Conservation (phyloP, 30 jellyfish, hydroid and myxozoan species). For the Morbakka virulenta region DNA sequence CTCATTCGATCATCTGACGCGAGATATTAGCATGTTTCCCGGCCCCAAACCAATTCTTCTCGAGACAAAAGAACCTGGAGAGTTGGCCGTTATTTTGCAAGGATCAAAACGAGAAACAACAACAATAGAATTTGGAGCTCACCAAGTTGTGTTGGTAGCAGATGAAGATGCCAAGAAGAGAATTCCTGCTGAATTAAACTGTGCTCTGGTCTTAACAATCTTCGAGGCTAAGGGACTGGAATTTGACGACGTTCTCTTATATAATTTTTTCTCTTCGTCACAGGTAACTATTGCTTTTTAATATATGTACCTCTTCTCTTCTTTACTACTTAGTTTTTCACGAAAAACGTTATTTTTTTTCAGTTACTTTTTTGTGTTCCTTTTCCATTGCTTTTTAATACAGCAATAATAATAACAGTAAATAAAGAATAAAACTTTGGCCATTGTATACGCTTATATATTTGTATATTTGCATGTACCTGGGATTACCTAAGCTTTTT, state of each 20-base stretch:
- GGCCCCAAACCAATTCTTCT: slow-evolving; percentile 93
- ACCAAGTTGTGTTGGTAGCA: slow-evolving; percentile 82
- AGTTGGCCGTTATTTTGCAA: slow-evolving; percentile 70
- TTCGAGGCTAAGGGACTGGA: slow-evolving; percentile 93
- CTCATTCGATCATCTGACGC: slow-evolving; percentile 61
- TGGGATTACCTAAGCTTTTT: no score
- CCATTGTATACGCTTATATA: no score
- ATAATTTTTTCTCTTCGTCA: slow-evolving; percentile 84
- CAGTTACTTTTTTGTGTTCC: no score
- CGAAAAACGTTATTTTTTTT: no score
- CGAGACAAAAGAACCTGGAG: slow-evolving; percentile 63
- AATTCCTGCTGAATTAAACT: slow-evolving; percentile 75
- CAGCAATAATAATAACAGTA: no score
- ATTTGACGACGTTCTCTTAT: slow-evolving; percentile 82
- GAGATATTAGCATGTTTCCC: slow-evolving; percentile 75
- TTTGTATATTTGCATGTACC: no score
- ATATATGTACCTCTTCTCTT: not conserved
- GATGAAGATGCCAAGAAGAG: slow-evolving; percentile 64
- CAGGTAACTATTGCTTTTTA: slow-evolving; percentile 48
- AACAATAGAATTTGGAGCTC: slow-evolving; percentile 92
- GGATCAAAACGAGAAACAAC: slow-evolving; percentile 79
- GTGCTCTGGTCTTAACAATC: slow-evolving; percentile 67
- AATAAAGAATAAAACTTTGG: no score
- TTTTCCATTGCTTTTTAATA: no score
- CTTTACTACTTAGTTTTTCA: no score